Base-by-base conservation (phyloP, 2,888 invertebrate species). In the Lasioglossum vierecki region DNA sequence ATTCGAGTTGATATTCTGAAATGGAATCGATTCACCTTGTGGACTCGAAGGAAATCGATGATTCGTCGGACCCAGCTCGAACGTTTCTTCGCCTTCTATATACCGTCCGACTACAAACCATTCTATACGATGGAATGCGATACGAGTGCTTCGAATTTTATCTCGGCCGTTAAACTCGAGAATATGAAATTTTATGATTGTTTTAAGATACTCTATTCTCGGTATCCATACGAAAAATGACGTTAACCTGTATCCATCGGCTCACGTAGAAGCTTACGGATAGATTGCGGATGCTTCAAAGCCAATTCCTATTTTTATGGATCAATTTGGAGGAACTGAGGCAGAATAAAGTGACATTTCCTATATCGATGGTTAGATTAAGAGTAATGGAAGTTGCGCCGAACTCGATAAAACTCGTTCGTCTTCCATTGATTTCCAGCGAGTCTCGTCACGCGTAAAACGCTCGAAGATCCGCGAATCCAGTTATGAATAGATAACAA, bases 181-280 rank as follows among this genome's bases (percentile, higher is more conserved):
- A 63, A 63, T 63, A 63, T 63, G 63, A 63, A 63, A 63, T 63
- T 63, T 63, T 63, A 63, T 63, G 63, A 26, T 30, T 63, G 63
- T 63, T 63, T 63, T 63, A 63, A 63, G 63, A 63, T 63, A 63
- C 35, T 18, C 63, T 18, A 63, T 30, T 18, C 63, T 30, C 30
- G 15, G 63, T 3, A 3, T 18, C 63, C 63, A 63, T 30, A 63
- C 30, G 30, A 63, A 63, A 63, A 63, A 63, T 30, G 30, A 63
- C 63, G 63, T 18, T 63, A 30, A 8, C 63, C 63, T 5, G 63
- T 63, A 30, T 63, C 63, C 18, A 63, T 63, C 63, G 63, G 18
- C 63, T 57, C n/a, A n/a, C n/a, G 11, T 57, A 11, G n/a, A 57
- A n/a, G n/a, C n/a, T 30, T 30, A 30, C 15, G 63, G 35, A 63